Evolutionary conservation across 2,113 vertebrate genomes (phyloP).

Genomic region (Pampusana beccarii): DNA sequence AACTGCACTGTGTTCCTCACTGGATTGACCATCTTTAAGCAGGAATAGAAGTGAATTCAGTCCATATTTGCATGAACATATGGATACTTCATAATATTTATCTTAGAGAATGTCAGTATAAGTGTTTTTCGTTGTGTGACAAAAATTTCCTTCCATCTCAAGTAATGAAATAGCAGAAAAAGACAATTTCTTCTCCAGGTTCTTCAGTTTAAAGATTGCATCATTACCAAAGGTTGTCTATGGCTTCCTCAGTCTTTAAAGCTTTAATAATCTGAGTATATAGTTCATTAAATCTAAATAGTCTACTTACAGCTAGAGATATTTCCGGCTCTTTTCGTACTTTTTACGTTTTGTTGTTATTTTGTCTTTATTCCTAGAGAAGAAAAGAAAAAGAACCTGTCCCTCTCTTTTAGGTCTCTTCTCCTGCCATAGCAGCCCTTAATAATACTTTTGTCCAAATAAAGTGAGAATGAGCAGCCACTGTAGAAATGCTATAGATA

Average conservation of each 20-base stretch:
- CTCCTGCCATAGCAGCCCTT: neutral
- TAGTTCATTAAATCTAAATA: neutral
- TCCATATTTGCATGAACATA: neutral
- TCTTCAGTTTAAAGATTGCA: neutral
- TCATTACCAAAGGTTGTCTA: neutral
- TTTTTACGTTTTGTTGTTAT: neutral
- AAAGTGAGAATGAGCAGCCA: neutral
- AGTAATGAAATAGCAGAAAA: neutral
- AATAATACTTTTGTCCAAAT: neutral
- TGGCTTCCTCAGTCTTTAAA: neutral
- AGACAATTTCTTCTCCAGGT: neutral
- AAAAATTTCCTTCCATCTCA: neutral
- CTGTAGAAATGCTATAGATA: neutral
- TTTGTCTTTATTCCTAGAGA: conserved; percentile 15
- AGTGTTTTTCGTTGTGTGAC: neutral
- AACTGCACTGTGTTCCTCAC: neutral
- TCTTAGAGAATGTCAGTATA: neutral
- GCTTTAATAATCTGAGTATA: neutral
- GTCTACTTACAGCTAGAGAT: neutral
- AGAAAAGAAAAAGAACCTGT: neutral
- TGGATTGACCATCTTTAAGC: neutral
- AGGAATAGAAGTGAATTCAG: neutral
- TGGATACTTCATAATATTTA: neutral
- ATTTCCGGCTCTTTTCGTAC: neutral
- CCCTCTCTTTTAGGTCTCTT: neutral